A percentile compares a stretch with the other conserved stretches of the same genome.
Conservation (phyloP, 2,113 vertebrate species). For the Seriola rivoliana region DNA sequence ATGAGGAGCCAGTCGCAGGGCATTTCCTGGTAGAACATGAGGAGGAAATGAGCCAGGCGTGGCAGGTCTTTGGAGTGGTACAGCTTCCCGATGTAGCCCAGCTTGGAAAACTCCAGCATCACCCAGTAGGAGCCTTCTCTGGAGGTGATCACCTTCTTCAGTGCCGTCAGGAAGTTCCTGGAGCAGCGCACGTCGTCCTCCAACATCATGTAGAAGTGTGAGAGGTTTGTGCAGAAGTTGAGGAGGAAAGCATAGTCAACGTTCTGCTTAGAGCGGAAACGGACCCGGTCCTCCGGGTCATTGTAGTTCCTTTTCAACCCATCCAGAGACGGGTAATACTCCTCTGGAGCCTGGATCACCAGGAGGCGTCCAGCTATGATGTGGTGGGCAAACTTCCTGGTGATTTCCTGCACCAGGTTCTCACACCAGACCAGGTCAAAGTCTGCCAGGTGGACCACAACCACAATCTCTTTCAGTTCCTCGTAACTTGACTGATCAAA, state of each 20-base stretch:
- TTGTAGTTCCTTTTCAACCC: conserved; percentile 99
- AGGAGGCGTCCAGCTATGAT: conserved; percentile 95
- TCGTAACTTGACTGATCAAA: conserved; percentile 99
- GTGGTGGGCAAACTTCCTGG: conserved; percentile 96
- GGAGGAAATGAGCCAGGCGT: conserved; percentile 94
- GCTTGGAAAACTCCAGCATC: conserved; percentile 97
- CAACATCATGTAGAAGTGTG: conserved; percentile 98
- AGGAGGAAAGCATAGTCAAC: conserved; percentile 92
- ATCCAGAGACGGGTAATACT: conserved; percentile 93
- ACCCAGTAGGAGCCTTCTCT: conserved; percentile 97
- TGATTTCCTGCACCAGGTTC: conserved; percentile 93
- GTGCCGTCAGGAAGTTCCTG: conserved; percentile 94
- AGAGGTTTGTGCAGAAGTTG: conserved; percentile 98
- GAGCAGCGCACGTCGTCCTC: conserved; percentile 98
- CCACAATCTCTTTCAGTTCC: conserved; percentile 95
- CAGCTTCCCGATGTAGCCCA: conserved; percentile 98
- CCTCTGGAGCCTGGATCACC: conserved; percentile 95
- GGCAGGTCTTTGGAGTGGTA: conserved; percentile 91
- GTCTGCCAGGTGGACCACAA: conserved; percentile 95
- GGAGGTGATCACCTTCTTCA: conserved; percentile 97
- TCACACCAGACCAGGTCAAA: conserved; percentile 95
- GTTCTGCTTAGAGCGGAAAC: conserved; percentile 98
- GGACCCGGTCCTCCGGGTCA: conserved; percentile 95
- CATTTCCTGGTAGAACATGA: conserved; percentile 99
- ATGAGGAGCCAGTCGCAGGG: conserved; percentile 98